These are phyloP conservation scores for Epinephelus coioides DNA, from an alignment of 2,797 vertebrate species.

Conservation along the genomic window DNA sequence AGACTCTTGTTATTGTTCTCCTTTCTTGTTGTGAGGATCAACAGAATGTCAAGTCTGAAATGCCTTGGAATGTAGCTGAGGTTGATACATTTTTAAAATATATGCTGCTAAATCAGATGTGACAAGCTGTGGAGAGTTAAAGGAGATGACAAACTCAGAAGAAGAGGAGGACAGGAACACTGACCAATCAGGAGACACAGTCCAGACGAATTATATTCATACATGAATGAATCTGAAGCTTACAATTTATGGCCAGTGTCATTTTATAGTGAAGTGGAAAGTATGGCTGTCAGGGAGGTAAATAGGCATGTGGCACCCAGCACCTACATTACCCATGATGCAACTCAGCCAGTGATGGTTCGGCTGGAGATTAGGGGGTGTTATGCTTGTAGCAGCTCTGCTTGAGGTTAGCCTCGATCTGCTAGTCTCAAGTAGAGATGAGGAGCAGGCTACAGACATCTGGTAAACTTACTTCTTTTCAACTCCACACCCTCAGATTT, in stretches of 20 bases:
- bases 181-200: neutral
- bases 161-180: neutral
- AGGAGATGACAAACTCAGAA: neutral
- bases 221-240: neutral
- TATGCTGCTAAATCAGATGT: conserved; percentile 37
- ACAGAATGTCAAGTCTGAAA: conserved; percentile 16
- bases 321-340: neutral
- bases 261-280: neutral
- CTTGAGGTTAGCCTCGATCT: neutral
- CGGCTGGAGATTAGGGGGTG: neutral
- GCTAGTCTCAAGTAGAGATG: neutral
- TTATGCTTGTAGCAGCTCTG: neutral
- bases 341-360: neutral
- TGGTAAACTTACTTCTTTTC: neutral
- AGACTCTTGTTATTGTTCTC: conserved; percentile 51
- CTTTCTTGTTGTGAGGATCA: conserved; percentile 58
- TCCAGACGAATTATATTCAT: neutral
- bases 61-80: neutral
- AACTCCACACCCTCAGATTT: neutral
- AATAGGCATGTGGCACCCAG: neutral
- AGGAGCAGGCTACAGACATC: neutral
- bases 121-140: conserved; percentile 35
- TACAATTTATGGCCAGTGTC: neutral
- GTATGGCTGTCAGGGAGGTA: neutral
- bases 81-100: conserved; percentile 29